These are phyloP conservation scores for Lynx canadensis DNA, from an alignment of 2,113 vertebrate species.

Conservation along the genomic window DNA sequence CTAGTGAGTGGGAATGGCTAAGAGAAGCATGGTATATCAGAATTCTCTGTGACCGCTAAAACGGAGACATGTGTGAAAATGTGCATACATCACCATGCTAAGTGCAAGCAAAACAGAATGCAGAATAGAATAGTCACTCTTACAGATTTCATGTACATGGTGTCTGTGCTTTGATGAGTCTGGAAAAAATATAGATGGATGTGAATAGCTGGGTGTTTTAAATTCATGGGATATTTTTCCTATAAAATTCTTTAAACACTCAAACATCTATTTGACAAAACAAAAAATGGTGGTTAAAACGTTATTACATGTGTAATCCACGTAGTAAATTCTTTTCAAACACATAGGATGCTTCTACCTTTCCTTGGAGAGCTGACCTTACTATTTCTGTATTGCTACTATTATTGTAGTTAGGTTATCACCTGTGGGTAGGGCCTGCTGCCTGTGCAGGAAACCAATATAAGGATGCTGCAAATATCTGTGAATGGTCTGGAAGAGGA, in stretches of 20 bases:
- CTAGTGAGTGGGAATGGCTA: neutral
- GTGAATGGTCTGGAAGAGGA: neutral
- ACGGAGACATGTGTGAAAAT: neutral
- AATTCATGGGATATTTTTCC: slow-evolving; percentile 10
- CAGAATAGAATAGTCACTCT: neutral
- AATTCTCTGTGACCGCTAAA: neutral
- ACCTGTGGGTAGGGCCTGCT: neutral
- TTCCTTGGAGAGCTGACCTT: neutral
- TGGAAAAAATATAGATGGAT: neutral
- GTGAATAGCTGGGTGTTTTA: neutral
- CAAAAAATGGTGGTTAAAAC: neutral
- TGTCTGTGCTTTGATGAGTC: neutral
- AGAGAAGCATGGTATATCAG: neutral
- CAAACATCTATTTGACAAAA: neutral
- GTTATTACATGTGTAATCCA: neutral
- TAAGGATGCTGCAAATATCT: neutral
- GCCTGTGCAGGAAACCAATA: neutral
- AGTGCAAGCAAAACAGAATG: neutral
- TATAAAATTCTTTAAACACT: slow-evolving; percentile 12
- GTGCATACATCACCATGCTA: neutral
- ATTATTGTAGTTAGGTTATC: neutral
- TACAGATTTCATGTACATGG: neutral
- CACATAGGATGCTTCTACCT: neutral
- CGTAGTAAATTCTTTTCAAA: neutral
- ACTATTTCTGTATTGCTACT: neutral